These are phyloP conservation scores for Lepilemur ruficaudatus DNA, from an alignment of 2,797 vertebrate genomes.

Conservation along the genomic window DNA sequence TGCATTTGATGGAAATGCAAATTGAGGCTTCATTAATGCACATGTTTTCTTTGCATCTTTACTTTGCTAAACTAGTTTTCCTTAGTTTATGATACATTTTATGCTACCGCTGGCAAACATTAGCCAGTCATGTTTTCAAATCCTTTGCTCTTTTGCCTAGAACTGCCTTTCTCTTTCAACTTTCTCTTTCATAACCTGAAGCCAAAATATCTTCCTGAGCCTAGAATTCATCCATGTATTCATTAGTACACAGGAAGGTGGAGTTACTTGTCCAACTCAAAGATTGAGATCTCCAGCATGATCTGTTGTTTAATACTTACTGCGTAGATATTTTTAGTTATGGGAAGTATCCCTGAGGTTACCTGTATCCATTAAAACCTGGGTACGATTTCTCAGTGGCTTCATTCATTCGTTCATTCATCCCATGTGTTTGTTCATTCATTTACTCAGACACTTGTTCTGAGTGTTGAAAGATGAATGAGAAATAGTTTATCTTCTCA, in stretches of 20 bases:
- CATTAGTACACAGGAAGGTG: background rate
- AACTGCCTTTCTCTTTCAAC: background rate
- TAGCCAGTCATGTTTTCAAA: background rate
- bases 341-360: background rate
- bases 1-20: background rate
- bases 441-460: background rate
- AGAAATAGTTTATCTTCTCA: background rate
- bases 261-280: background rate
- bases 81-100: background rate
- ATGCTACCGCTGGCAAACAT: background rate
- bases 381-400: background rate
- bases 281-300: background rate
- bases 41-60: background rate
- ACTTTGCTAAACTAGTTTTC: background rate
- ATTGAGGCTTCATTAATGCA: background rate
- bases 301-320: background rate
- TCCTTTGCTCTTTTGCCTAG: background rate
- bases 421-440: background rate
- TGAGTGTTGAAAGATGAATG: background rate
- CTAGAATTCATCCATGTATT: background rate
- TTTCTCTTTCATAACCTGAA: background rate
- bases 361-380: background rate
- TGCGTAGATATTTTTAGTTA: background rate
- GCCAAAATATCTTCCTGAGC: background rate
- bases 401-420: background rate